Conservation (phyloP, 2,113 vertebrate species). For the Ailurus styani region DNA sequence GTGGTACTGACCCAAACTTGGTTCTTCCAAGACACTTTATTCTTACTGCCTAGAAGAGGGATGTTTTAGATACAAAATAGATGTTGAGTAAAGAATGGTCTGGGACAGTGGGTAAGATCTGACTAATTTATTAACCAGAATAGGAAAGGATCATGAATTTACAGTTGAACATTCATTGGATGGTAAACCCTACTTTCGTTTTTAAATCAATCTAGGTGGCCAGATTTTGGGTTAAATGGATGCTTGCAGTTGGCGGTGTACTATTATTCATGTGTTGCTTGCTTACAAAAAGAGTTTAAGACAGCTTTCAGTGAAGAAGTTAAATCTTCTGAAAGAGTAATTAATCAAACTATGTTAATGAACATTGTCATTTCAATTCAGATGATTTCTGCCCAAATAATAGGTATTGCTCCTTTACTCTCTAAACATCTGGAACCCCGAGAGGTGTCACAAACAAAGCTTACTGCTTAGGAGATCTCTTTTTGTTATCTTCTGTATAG, state of each 20-base stretch:
- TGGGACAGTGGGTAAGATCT: not conserved
- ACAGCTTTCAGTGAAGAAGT: not conserved
- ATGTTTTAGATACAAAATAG: not conserved
- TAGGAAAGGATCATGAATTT: not conserved
- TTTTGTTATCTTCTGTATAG: not conserved
- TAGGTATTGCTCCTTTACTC: fast-evolving
- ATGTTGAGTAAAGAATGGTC: not conserved
- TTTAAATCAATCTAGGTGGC: not conserved
- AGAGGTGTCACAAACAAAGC: not conserved
- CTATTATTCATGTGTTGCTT: not conserved
- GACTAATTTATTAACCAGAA: not conserved
- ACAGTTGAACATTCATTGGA: not conserved
- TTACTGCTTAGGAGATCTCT: fast-evolving
- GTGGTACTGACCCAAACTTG: not conserved
- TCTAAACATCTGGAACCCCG: too few relatives aligned
- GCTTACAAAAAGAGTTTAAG: too few relatives aligned
- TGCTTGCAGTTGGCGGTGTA: not conserved
- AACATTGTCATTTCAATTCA: not conserved
- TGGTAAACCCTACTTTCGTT: not conserved
- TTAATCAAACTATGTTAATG: not conserved
- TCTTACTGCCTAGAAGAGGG: not conserved
- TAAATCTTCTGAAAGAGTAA: not conserved
- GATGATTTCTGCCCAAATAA: too few relatives aligned
- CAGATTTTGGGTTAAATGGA: not conserved
- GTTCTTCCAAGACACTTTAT: not conserved